Base-by-base conservation (phyloP, 2,888 invertebrate species). In the Gymnocheta viridis region DNA sequence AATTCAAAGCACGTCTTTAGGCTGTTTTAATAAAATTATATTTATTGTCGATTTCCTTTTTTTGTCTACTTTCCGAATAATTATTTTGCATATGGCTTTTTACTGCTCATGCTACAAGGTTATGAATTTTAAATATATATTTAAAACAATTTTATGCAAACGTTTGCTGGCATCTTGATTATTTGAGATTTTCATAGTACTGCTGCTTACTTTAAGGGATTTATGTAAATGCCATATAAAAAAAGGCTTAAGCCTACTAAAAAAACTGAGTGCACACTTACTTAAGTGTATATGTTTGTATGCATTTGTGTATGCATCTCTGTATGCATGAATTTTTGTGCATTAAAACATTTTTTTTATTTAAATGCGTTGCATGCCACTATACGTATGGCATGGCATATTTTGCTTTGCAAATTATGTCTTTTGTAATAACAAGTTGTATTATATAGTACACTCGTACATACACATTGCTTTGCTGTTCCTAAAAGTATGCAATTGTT, bases 401-500 rank as follows among this genome's bases (percentile, higher is more conserved):
- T 74, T 74, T 74, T 74, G 64, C 64, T 47, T 51, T 73, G 47
- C 32, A 73, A 49, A 73, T 73, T 73, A 49, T 49, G 35, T 17
- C 51, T 74, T 64, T 64, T 51, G 29, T 51, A 41, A 9, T 41
- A 74, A 74, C 41, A 74, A 74, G 41, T 64, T 54, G 51, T 22
- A 74, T 35, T n/a, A n/a, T n/a, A n/a, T n/a, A n/a, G n/a, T n/a
- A n/a, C n/a, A n/a, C n/a, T n/a, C 51, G 41, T 74, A 32, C 44
- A 74, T n/a, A n/a, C n/a, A 27, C n/a, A 51, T 27, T 62, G 9
- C 49, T 38, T 29, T 49, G 32, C 12, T 51, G 14, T 24, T 29
- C 51, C 74, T 54, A 51, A 74, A 74, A 51, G 64, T 64, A 74
- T 74, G 74, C 64, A 44, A 51, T 64, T 62, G 47, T 62, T 38